Percentiles rank a stretch among this genome's conserved stretches.
Conservation (phyloP, 2,888 invertebrate species). For the Eupithecia subumbrata region DNA sequence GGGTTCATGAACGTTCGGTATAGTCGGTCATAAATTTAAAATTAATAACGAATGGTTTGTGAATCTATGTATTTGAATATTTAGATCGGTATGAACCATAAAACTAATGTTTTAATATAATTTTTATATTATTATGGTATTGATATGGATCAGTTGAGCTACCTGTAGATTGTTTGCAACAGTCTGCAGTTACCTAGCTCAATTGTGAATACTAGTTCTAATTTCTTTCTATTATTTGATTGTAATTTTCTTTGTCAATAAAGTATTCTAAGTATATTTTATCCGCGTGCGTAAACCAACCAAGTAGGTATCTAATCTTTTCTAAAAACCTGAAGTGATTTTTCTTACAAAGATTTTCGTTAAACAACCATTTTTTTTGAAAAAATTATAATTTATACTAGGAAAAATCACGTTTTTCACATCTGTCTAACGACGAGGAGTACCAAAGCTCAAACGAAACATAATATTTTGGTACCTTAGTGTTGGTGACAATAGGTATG, state of each 20-base stretch:
- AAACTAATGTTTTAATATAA: slow-evolving; percentile 19
- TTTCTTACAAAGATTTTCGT: too few species aligned
- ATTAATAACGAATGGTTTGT: slow-evolving; percentile 25
- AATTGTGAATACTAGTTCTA: too few species aligned
- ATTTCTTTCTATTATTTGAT: too few species aligned
- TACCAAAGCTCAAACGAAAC: background rate
- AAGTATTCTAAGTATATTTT: slow-evolving; percentile 8
- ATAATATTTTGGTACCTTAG: background rate
- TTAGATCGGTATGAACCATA: slow-evolving; percentile 9
- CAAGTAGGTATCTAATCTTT: background rate
- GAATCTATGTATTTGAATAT: slow-evolving; percentile 28
- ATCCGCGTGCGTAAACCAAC: background rate
- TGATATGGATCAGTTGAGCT: too few species aligned
- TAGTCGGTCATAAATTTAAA: slow-evolving; percentile 20
- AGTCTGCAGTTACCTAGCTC: too few species aligned
- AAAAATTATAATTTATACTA: background rate
- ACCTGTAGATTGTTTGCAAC: too few species aligned
- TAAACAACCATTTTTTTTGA: too few species aligned
- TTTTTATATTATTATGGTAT: too few species aligned
- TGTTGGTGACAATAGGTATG: background rate
- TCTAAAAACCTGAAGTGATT: too few species aligned
- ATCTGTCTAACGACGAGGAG: background rate
- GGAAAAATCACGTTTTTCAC: background rate
- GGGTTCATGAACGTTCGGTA: slow-evolving; percentile 16
- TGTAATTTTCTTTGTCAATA: too few species aligned